Percentiles rank a stretch among this genome's conserved stretches.
Evolutionary conservation across 2,113 vertebrate species (phyloP).

Genomic region (Corvus hawaiiensis): DNA sequence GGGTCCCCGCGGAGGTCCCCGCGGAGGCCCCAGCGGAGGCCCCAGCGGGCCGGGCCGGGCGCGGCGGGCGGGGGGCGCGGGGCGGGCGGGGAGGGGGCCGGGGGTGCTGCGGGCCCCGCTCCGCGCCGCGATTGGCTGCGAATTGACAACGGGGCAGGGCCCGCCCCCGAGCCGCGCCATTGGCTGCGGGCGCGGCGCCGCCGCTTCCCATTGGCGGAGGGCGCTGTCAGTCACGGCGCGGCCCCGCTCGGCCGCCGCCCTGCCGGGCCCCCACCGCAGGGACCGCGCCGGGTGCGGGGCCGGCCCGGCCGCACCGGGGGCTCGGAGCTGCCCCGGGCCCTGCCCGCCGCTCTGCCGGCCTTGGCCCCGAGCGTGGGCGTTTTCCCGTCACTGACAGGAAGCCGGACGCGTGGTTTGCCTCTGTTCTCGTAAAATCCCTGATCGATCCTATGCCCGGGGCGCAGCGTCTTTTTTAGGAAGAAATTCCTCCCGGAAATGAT

Average conservation of each 20-base stretch:
- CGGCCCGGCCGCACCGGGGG: not conserved
- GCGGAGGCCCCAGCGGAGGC: no score
- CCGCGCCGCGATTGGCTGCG: not conserved
- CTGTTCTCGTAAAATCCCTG: not conserved
- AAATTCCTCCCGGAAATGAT: not conserved
- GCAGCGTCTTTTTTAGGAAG: not conserved
- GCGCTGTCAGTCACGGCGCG: not conserved
- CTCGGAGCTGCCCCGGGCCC: no score
- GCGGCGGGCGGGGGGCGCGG: no score
- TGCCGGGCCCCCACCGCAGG: not conserved
- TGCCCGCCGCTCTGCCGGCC: not conserved
- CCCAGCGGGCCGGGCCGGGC: no score
- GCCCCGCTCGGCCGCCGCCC: not conserved
- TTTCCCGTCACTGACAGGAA: fast-evolving
- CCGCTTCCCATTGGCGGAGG: not conserved
- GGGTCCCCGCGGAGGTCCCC: no score
- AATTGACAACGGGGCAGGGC: slow-evolving; percentile 41
- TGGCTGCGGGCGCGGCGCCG: not conserved
- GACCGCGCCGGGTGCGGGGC: not conserved
- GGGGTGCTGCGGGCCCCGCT: no score
- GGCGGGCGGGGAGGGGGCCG: no score
- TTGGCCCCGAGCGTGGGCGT: fast-evolving
- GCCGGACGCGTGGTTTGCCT: not conserved
- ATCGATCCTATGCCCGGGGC: fast-evolving
- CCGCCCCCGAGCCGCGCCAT: not conserved